These are phyloP conservation scores for Drosophila lacicola DNA, from an alignment of 2,888 invertebrate genomes.

Conservation along the genomic window DNA sequence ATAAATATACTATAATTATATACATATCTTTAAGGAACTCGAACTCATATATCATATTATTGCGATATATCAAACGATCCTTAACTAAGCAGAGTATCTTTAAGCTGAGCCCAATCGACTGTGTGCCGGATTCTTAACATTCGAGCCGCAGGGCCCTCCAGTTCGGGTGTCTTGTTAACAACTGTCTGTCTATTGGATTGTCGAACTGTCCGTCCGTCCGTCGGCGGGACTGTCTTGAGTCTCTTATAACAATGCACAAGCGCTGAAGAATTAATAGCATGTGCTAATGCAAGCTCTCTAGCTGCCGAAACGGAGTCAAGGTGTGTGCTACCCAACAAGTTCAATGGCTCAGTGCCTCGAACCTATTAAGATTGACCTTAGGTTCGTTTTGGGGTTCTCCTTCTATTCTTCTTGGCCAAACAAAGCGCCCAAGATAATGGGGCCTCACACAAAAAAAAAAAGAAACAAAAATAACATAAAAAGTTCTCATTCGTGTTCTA, in stretches of 20 bases:
- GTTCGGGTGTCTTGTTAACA: conserved; percentile 51
- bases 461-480: conserved; percentile 49
- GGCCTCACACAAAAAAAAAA: conserved; percentile 21
- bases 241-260: conserved; percentile 62
- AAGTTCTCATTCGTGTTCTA: conserved; percentile 83
- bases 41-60: too few relatives aligned
- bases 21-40: too few relatives aligned
- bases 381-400: conserved; percentile 43
- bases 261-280: conserved; percentile 69
- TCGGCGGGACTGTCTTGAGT: conserved; percentile 11
- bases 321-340: conserved; percentile 73
- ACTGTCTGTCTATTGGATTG: conserved; percentile 17
- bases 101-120: not conserved
- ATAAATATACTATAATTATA: too few relatives aligned
- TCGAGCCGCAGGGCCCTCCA: conserved; percentile 18
- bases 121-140: conserved; percentile 11
- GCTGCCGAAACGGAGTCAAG: conserved; percentile 66
- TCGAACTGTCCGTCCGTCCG: conserved; percentile 25
- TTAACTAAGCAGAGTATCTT: not conserved
- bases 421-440: conserved; percentile 56
- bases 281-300: conserved; percentile 59
- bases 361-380: conserved; percentile 82
- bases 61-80: too few relatives aligned
- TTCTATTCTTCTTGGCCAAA: conserved; percentile 47
- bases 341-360: conserved; percentile 79